Evolutionary conservation across 2,113 vertebrate genomes (phyloP).

Genomic region (Channa maculata): DNA sequence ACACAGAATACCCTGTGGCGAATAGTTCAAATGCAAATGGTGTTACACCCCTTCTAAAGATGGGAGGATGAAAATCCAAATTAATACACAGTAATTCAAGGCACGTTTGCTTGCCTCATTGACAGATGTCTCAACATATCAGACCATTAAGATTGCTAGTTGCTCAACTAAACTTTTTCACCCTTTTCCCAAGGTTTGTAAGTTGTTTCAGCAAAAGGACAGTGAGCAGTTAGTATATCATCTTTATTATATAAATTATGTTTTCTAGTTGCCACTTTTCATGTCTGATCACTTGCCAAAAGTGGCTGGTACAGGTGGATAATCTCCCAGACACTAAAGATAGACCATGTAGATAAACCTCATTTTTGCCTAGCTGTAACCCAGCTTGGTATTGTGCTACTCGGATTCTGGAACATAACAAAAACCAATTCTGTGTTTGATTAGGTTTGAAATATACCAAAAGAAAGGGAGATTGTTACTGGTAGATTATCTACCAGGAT

Average conservation of each 20-base stretch:
- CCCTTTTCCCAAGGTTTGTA: neutral
- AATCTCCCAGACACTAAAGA: no score
- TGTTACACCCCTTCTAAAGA: neutral
- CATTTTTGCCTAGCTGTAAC: no score
- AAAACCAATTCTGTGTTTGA: no score
- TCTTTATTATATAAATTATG: no score
- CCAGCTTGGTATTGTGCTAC: no score
- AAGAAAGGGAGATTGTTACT: no score
- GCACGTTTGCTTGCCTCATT: neutral
- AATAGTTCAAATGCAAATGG: no score
- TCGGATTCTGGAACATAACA: no score
- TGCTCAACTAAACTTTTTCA: no score
- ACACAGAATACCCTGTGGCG: neutral
- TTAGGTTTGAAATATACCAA: no score
- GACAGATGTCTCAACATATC: slow-evolving; percentile 9
- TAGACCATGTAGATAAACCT: no score
- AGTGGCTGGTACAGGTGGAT: neutral
- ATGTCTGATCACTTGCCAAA: slow-evolving; percentile 7
- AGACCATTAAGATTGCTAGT: no score
- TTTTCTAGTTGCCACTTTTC: neutral
- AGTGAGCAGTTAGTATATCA: neutral
- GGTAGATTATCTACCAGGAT: neutral
- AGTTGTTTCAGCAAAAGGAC: neutral
- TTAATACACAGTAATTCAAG: neutral
- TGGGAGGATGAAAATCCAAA: neutral